Base-by-base conservation (phyloP, 1,140 invertebrate genomes). In the Aphaenogaster rudis region DNA sequence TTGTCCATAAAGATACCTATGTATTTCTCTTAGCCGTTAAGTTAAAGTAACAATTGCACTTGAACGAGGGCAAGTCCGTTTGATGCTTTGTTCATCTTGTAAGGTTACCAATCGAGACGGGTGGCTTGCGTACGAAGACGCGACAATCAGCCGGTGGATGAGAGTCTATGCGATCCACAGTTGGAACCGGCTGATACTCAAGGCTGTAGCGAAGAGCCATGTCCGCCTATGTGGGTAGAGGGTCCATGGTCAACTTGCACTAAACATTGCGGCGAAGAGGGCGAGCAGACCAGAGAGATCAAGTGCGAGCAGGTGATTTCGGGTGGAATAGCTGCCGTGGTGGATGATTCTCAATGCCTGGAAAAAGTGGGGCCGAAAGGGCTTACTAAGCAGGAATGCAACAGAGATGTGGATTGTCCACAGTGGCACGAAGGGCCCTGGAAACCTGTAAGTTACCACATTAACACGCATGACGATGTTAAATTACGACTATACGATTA, bases 191-290 rank as follows among this genome's bases (percentile, higher is more conserved):
- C 95, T 9, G 96, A 96, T 21, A 97, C 96, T 80, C 96, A 98
- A 92, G 96, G 96, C 9, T 99, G 99, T 93, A 97, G 97, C 85
- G 96, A 96, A 15, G 96, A 97, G 4, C 96, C 98, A 0, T 99
- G 99, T 95, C 96, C 97, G n/a, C 96, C 98, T 0, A 96, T 96
- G 76, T 99, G 98, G 98, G 95, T 97, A 50, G 96, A 97, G 48
- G 97, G 97, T 36, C 96, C 97, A 0, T 99, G 99, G 99, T 96
- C 97, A 13, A 95, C 96, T n/a, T 99, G 99, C 93, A 98, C 97
- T 36, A 97, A 97, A 87, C 96, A 96, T 6, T 99, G 98, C 92
- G 98, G 98, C 4, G 95, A 96, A 4, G 97, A 97, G 86, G 98
- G 97, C 88, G 96, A 96, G 61, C 97, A 97, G 91, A 97, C 96